These are phyloP conservation scores for Elachura formosa DNA, from an alignment of 2,113 vertebrate species.

Conservation along the genomic window DNA sequence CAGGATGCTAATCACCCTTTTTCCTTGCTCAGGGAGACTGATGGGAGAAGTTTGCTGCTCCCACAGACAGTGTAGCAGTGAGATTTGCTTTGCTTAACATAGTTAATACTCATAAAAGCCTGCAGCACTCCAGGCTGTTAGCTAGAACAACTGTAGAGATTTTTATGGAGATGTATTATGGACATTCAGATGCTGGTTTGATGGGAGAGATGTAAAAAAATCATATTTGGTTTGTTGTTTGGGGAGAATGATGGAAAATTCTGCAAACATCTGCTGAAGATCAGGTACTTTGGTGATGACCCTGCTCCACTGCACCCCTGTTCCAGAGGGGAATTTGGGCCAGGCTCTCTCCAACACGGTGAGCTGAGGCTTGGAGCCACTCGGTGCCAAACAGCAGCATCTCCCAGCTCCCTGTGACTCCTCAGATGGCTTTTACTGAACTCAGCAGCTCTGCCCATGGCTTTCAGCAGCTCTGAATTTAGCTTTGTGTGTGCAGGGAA, in stretches of 20 bases:
- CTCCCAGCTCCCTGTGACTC: not conserved
- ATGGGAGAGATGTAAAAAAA: not conserved
- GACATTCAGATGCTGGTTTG: not conserved
- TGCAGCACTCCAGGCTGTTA: not conserved
- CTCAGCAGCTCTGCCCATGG: not conserved
- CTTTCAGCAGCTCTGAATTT: not conserved
- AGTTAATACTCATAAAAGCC: slow-evolving; percentile 44
- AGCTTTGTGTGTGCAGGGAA: not conserved
- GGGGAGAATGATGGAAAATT: not conserved
- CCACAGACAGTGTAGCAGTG: not conserved
- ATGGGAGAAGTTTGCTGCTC: slow-evolving; percentile 16
- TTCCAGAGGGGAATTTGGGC: fast-evolving
- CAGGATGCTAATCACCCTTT: not conserved
- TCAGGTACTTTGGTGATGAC: not conserved
- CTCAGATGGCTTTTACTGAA: not conserved
- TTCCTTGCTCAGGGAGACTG: not conserved
- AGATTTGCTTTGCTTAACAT: slow-evolving; percentile 30
- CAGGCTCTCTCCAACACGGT: not conserved
- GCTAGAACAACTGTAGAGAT: slow-evolving; percentile 7
- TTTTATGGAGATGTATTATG: slow-evolving; percentile 28
- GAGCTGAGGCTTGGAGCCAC: not conserved
- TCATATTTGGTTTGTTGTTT: not conserved
- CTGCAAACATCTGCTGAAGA: fast-evolving
- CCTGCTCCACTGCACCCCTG: not conserved
- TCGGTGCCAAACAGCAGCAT: not conserved